These are phyloP conservation scores for Cichladusa arquata DNA, from an alignment of 2,113 vertebrate species.

Conservation along the genomic window DNA sequence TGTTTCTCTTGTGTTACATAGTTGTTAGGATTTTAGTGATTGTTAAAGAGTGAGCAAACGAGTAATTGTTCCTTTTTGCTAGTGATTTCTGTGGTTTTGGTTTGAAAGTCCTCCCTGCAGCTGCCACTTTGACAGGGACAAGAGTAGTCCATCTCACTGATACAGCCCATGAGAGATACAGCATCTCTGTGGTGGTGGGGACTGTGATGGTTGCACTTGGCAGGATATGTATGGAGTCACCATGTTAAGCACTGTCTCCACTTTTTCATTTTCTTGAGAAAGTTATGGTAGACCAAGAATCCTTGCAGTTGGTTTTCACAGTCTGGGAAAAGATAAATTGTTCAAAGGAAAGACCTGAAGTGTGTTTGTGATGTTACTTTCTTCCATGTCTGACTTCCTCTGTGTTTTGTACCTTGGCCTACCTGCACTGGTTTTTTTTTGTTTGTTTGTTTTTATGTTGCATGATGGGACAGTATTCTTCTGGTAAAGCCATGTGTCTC, in stretches of 20 bases:
- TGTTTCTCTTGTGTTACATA: not conserved
- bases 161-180: accelerated
- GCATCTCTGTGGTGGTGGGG: not conserved
- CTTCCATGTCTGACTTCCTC: not conserved
- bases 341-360: not conserved
- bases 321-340: not conserved
- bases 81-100: not conserved
- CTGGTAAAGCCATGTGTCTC: not conserved
- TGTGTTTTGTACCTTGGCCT: not conserved
- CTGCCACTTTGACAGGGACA: not conserved
- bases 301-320: not conserved
- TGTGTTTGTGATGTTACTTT: not conserved
- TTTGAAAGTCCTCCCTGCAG: not conserved
- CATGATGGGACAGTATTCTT: not conserved
- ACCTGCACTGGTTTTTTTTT: not conserved
- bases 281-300: not conserved
- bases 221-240: not conserved
- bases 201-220: not conserved
- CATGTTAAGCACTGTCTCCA: not conserved
- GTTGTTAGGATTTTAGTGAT: not conserved
- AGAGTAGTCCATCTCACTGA: not conserved
- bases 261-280: not conserved
- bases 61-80: not conserved
- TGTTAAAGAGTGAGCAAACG: not conserved
- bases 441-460: not conserved